phyloP scores from a whole-genome alignment of 2,113 vertebrate genomes.

The Panurus biarmicus region DNA sequence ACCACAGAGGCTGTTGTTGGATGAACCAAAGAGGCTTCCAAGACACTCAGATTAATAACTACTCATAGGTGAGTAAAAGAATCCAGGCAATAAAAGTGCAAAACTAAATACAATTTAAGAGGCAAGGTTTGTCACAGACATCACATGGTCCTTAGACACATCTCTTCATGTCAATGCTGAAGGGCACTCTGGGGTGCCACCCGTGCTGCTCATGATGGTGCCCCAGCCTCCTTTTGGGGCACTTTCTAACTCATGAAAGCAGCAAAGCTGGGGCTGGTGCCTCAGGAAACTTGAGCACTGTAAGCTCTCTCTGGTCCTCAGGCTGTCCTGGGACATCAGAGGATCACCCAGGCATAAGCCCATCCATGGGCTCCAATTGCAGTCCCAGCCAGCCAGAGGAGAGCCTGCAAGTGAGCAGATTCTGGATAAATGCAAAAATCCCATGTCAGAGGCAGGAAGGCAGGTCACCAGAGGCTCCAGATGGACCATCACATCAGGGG shows the following conservation, averaged over 20 bases:
- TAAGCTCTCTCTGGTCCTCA: neutral
- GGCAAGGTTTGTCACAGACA: neutral
- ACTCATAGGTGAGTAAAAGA: neutral
- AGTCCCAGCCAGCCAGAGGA: neutral
- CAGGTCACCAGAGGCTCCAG: neutral
- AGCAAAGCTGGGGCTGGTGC: neutral
- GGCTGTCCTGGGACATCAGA: neutral
- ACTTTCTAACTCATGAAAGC: neutral
- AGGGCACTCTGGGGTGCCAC: neutral
- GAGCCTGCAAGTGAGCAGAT: neutral
- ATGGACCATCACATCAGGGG: rapidly evolving
- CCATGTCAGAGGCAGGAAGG: neutral
- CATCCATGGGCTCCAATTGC: rapidly evolving
- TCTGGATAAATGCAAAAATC: neutral
- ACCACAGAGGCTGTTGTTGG: rapidly evolving
- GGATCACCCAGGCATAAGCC: neutral
- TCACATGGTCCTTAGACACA: neutral
- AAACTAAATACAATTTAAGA: neutral
- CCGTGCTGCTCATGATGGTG: neutral
- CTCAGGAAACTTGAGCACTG: neutral
- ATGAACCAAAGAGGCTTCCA: neutral
- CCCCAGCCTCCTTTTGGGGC: neutral
- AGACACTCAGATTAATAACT: neutral
- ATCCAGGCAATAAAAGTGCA: neutral
- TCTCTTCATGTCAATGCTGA: neutral